phyloP scores from a whole-genome alignment of 2,113 vertebrate genomes.

The Dryoscopus gambensis region DNA sequence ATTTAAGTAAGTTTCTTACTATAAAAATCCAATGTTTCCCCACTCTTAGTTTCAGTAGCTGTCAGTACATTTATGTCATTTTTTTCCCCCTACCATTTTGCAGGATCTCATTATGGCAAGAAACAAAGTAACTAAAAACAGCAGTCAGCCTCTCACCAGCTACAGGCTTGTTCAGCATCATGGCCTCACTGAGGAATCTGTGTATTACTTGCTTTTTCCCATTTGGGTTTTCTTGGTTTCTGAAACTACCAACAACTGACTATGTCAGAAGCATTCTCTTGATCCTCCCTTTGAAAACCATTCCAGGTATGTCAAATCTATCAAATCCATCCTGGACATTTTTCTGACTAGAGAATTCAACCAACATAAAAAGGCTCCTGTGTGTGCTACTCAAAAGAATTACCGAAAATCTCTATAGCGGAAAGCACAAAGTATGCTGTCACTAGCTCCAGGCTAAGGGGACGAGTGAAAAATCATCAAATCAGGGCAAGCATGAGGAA shows the following conservation, averaged over 20 bases:
- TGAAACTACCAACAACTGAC: background rate
- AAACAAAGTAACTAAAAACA: background rate
- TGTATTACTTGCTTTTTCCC: background rate
- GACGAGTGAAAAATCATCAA: constrained; percentile 22
- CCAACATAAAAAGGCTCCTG: background rate
- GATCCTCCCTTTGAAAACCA: background rate
- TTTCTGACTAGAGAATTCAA: constrained; percentile 41
- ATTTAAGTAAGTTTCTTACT: background rate
- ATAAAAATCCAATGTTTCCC: background rate
- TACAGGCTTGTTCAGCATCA: background rate
- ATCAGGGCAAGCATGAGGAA: background rate
- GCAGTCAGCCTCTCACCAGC: background rate
- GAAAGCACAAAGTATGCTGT: background rate
- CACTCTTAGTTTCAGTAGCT: background rate
- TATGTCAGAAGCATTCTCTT: background rate
- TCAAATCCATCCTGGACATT: background rate
- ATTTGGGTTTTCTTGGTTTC: background rate
- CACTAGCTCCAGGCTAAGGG: constrained; percentile 11
- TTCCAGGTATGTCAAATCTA: constrained; percentile 17
- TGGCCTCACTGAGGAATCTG: background rate
- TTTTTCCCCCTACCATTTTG: background rate
- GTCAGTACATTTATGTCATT: background rate
- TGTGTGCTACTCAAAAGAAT: constrained; percentile 17
- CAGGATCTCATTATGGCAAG: background rate
- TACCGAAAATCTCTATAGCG: background rate